A percentile compares a stretch with the other conserved stretches of the same genome.
These are phyloP conservation scores for Paralichthys olivaceus DNA, from an alignment of 2,113 vertebrate genomes.

Conservation along the genomic window DNA sequence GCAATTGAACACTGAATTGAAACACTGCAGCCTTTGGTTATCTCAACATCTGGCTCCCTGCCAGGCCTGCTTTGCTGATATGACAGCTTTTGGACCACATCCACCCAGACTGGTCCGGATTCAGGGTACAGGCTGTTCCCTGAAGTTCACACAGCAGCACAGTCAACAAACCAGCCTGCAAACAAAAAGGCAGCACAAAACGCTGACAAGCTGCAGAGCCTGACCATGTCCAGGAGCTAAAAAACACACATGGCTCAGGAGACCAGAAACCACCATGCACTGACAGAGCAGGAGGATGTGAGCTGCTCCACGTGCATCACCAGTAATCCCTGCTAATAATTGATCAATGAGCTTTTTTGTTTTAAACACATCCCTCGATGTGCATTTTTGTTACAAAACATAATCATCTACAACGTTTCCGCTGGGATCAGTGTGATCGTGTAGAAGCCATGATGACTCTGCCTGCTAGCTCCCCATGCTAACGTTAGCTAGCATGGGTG, in stretches of 20 bases:
- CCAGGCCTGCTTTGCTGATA: conserved; percentile 33
- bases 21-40: conserved; percentile 9
- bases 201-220: neutral
- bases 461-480: conserved; percentile 40
- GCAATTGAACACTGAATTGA: neutral
- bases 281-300: neutral
- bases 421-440: neutral
- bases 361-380: rapidly evolving
- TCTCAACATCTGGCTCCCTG: conserved; percentile 29
- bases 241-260: conserved; percentile 25
- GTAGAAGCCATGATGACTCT: conserved; percentile 22
- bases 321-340: neutral
- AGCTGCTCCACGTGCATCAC: neutral
- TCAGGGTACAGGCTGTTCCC: conserved; percentile 22
- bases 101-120: conserved; percentile 4
- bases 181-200: conserved; percentile 23
- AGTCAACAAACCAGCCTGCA: conserved; percentile 32
- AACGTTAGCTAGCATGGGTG: conserved; percentile 16
- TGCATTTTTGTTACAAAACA: neutral
- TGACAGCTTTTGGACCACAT: conserved; percentile 43
- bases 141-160: conserved; percentile 6
- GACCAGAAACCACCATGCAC: conserved; percentile 39
- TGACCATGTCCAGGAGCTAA: neutral
- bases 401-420: rapidly evolving
- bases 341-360: neutral